A percentile compares a stretch with the other conserved stretches of the same genome.
These are phyloP conservation scores for Dermochelys coriacea DNA, from an alignment of 2,797 vertebrate genomes.

Conservation along the genomic window DNA sequence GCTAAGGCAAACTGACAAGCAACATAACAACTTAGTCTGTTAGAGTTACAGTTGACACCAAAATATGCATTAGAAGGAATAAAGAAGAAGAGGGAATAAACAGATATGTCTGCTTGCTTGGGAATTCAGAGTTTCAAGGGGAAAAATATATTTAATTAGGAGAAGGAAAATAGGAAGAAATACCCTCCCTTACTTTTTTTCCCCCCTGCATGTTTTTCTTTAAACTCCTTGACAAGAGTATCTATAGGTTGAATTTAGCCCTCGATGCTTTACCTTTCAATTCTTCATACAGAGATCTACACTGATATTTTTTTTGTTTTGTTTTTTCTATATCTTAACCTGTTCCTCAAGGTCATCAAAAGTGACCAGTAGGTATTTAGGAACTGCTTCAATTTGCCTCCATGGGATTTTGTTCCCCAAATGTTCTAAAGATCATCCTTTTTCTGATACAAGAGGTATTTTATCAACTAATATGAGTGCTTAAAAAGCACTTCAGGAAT, in stretches of 20 bases:
- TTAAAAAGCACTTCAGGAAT: neutral
- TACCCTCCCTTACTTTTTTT: neutral
- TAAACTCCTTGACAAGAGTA: neutral
- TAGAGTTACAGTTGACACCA: neutral
- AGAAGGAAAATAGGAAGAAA: neutral
- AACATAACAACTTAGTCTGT: neutral
- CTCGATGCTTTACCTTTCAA: slow-evolving; percentile 15
- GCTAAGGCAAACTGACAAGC: neutral
- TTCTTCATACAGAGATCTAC: slow-evolving; percentile 13
- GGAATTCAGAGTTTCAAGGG: neutral
- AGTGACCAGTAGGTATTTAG: neutral
- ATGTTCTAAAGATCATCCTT: neutral
- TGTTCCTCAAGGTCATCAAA: neutral
- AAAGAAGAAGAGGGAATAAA: neutral
- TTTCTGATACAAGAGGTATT: neutral
- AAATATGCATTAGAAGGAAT: neutral
- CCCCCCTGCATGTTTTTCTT: neutral
- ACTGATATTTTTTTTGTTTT: slow-evolving; percentile 6
- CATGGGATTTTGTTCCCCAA: neutral
- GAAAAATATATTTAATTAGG: neutral
- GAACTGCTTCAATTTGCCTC: neutral
- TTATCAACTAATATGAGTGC: neutral
- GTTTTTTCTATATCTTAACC: neutral
- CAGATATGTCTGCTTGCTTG: neutral
- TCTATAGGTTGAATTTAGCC: neutral